These are phyloP conservation scores for Caloenas nicobarica DNA, from an alignment of 2,113 vertebrate genomes.

Conservation along the genomic window DNA sequence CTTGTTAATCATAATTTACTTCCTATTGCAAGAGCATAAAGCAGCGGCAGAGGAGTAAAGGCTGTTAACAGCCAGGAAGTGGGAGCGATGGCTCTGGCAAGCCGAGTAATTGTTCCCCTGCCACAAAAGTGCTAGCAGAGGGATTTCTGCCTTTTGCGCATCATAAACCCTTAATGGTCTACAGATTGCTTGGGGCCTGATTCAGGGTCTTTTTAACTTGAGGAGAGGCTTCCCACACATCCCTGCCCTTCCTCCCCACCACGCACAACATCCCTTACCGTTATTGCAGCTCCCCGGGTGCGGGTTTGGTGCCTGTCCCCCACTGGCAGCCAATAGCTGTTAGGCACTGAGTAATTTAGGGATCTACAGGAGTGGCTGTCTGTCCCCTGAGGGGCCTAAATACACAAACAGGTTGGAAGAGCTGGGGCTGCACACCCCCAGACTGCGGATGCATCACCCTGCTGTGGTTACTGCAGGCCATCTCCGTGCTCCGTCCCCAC, in stretches of 20 bases:
- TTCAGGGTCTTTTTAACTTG: neutral
- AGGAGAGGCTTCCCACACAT: neutral
- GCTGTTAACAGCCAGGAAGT: neutral
- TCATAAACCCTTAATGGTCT: neutral
- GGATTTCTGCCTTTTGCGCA: constrained; percentile 30
- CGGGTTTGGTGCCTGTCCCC: neutral
- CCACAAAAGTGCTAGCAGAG: neutral
- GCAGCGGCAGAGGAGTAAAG: neutral
- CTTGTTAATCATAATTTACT: constrained; percentile 46
- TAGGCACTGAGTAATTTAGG: neutral
- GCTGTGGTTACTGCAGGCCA: rapidly evolving
- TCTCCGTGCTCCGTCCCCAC: rapidly evolving
- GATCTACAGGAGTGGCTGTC: neutral
- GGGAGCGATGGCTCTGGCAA: constrained; percentile 7
- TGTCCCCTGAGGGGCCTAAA: neutral
- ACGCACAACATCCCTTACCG: rapidly evolving
- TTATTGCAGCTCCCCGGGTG: rapidly evolving
- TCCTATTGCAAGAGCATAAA: constrained; percentile 15
- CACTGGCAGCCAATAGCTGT: neutral
- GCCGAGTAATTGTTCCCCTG: neutral
- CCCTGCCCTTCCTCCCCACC: neutral
- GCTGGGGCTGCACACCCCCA: neutral
- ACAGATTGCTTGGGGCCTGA: neutral
- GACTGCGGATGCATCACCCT: neutral
- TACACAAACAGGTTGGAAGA: neutral